phyloP scores from a whole-genome alignment of 2,113 vertebrate species.

The Fulica atra region DNA sequence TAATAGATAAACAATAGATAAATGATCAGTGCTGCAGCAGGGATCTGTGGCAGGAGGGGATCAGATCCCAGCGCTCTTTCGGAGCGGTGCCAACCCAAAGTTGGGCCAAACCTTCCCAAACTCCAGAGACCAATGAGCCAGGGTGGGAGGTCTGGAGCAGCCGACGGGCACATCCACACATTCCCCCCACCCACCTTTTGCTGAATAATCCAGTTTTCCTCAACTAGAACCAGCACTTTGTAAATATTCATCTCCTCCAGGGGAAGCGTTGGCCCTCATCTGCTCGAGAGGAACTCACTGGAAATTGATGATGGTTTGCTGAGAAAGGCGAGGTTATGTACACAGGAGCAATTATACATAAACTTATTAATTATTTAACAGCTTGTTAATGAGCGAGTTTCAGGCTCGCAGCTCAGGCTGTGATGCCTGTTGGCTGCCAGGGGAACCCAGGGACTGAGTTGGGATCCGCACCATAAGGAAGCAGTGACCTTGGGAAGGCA shows the following conservation, averaged over 20 bases:
- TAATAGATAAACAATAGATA: background rate
- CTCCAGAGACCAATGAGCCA: background rate
- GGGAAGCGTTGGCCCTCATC: constrained; percentile 68
- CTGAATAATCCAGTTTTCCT: constrained; percentile 25
- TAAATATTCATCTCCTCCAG: constrained; percentile 78
- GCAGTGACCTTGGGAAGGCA: accelerated
- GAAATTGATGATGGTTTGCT: constrained; percentile 75
- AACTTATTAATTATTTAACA: constrained; percentile 82
- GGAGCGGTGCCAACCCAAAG: background rate
- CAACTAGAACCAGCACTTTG: background rate
- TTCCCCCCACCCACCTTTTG: background rate
- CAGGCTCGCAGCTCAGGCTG: background rate
- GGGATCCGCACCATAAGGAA: no score
- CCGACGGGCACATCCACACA: background rate
- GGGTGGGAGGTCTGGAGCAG: background rate
- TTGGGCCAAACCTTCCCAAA: background rate
- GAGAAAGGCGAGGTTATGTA: constrained; percentile 75
- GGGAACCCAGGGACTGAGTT: background rate
- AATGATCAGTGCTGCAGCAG: accelerated
- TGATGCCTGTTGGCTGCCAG: background rate
- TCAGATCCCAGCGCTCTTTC: accelerated
- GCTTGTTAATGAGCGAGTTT: constrained; percentile 68
- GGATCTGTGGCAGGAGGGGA: background rate
- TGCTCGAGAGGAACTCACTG: constrained; percentile 78
- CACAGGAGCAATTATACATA: constrained; percentile 77